These are phyloP conservation scores for Eleutherodactylus coqui DNA, from an alignment of 2,797 vertebrate genomes.

Conservation along the genomic window DNA sequence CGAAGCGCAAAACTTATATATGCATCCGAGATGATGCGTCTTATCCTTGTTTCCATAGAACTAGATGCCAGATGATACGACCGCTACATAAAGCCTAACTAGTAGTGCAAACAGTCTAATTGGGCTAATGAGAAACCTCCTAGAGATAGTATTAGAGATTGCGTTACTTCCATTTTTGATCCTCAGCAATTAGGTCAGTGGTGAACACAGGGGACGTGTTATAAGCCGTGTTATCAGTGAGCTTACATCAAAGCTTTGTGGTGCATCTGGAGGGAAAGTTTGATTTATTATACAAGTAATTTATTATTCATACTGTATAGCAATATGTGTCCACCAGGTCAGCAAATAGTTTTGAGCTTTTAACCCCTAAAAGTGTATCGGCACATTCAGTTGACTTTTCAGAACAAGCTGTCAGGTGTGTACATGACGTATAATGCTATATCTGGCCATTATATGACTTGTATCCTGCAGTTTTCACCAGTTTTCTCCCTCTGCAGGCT, in stretches of 20 bases:
- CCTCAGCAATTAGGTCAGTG: slow-evolving; percentile 70
- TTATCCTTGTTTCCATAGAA: not conserved
- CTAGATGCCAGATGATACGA: not conserved
- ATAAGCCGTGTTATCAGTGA: slow-evolving; percentile 29
- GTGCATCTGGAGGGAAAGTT: not conserved
- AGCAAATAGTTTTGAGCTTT: not conserved
- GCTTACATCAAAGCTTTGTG: slow-evolving; percentile 41
- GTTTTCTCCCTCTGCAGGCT: too few species aligned
- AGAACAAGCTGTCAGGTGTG: too few species aligned
- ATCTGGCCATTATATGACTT: too few species aligned
- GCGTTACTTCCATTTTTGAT: slow-evolving; percentile 65
- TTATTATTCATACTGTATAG: not conserved
- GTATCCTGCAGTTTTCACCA: too few species aligned
- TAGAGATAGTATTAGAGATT: slow-evolving; percentile 31
- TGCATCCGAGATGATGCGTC: too few species aligned
- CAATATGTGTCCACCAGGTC: not conserved
- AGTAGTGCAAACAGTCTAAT: slow-evolving; percentile 70
- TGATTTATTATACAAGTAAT: not conserved
- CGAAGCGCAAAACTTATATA: not conserved
- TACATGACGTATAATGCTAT: too few species aligned
- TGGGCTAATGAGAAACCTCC: slow-evolving; percentile 71
- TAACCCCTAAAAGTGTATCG: too few species aligned
- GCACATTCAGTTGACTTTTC: too few species aligned
- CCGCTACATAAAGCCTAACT: not conserved
- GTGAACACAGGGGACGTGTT: slow-evolving; percentile 57